Percentiles rank a stretch among this genome's conserved stretches.
These are phyloP conservation scores for Dendrocincla tyrannina DNA, from an alignment of 2,797 vertebrate genomes.

Conservation along the genomic window DNA sequence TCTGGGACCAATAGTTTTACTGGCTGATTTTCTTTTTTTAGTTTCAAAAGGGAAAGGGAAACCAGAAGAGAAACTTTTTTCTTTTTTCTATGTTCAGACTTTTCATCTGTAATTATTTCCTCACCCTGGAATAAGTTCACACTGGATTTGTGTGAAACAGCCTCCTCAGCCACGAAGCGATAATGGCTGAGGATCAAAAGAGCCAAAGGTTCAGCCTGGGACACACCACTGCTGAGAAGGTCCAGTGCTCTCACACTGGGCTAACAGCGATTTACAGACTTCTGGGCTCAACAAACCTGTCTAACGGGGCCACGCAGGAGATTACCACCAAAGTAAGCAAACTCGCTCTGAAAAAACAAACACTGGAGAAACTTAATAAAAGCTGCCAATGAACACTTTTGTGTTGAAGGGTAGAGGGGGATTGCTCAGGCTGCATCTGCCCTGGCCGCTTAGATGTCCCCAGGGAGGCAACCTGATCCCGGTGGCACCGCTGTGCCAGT, in stretches of 20 bases:
- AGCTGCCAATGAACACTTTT: accelerated
- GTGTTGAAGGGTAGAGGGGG: accelerated
- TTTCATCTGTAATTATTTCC: not conserved
- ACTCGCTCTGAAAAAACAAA: not conserved
- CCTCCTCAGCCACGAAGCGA: not conserved
- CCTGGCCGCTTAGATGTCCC: accelerated
- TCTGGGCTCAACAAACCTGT: not conserved
- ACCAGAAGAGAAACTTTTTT: not conserved
- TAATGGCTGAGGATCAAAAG: not conserved
- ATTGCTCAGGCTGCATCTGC: accelerated
- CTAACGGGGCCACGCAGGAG: not conserved
- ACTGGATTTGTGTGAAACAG: not conserved
- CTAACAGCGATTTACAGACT: not conserved
- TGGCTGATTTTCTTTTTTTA: not conserved
- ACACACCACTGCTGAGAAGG: accelerated
- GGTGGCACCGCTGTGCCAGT: accelerated
- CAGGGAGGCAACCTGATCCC: accelerated
- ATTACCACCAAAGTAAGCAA: not conserved
- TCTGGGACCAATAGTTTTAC: not conserved
- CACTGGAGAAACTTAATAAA: not conserved
- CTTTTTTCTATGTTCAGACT: not conserved
- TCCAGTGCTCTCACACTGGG: not conserved
- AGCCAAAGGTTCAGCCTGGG: not conserved
- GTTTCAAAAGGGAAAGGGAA: not conserved
- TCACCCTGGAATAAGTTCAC: not conserved